Percentiles rank a stretch among this genome's conserved stretches.
Conservation (phyloP, 2,797 vertebrate species). For the Mormyrops boulengeri region DNA sequence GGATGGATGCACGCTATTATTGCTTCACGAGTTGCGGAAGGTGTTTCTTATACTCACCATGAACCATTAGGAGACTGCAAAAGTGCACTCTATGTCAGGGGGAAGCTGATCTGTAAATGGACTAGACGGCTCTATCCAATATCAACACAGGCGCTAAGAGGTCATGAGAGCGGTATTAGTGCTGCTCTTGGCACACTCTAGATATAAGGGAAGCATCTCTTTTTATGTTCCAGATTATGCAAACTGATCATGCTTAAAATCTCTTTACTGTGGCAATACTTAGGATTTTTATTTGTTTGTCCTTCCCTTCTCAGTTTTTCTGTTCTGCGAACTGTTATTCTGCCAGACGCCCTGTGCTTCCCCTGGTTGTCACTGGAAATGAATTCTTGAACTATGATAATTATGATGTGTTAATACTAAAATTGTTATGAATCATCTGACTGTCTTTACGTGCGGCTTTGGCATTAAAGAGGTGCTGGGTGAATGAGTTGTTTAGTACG, state of each 20-base stretch:
- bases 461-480: neutral
- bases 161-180: neutral
- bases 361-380: neutral
- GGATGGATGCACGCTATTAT: neutral
- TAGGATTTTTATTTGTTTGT: neutral
- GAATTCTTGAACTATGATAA: neutral
- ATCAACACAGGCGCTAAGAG: neutral
- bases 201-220: neutral
- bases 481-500: neutral
- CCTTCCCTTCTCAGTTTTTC: neutral
- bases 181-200: neutral
- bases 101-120: constrained; percentile 12
- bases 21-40: neutral
- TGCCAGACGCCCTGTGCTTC: neutral
- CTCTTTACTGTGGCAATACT: neutral
- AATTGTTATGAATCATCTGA: neutral
- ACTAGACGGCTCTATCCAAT: constrained; percentile 5
- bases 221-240: neutral
- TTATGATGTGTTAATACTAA: neutral
- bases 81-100: neutral
- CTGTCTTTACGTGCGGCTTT: neutral
- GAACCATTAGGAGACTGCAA: constrained; percentile 8
- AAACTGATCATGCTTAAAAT: neutral
- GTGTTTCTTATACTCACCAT: neutral
- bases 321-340: neutral